phyloP scores from a whole-genome alignment of 2,113 vertebrate species.

The Syngnathus typhle region DNA sequence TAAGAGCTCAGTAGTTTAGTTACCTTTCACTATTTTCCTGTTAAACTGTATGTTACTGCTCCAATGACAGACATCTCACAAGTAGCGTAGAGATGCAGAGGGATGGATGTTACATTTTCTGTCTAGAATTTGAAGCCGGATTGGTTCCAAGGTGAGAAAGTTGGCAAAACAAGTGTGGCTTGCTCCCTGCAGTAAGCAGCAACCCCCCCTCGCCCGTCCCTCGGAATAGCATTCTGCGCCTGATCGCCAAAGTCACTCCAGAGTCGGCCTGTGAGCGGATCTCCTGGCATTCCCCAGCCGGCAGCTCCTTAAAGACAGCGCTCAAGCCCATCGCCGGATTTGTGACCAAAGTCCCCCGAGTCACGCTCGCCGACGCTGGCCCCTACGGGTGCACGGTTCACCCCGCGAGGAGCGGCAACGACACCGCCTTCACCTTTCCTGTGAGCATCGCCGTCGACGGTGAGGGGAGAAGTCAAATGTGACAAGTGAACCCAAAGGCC shows the following conservation, averaged over 20 bases:
- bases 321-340: slow-evolving; percentile 8
- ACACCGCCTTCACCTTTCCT: slow-evolving; percentile 28
- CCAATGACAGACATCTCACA: neutral
- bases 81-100: neutral
- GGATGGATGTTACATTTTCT: no score
- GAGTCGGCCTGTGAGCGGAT: slow-evolving; percentile 24
- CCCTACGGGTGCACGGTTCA: slow-evolving; percentile 55
- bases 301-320: slow-evolving; percentile 40
- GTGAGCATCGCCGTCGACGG: slow-evolving; percentile 45
- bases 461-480: slow-evolving; percentile 12
- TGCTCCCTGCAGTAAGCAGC: slow-evolving; percentile 41
- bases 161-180: neutral
- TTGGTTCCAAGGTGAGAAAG: neutral
- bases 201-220: slow-evolving; percentile 35
- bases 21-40: neutral
- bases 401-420: slow-evolving; percentile 28
- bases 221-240: slow-evolving; percentile 49
- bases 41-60: neutral
- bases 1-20: neutral
- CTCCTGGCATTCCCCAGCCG: slow-evolving; percentile 55
- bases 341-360: slow-evolving; percentile 59
- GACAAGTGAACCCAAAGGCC: slow-evolving; percentile 29
- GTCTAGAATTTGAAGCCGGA: no score
- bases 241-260: slow-evolving; percentile 52
- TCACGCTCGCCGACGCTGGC: slow-evolving; percentile 42